Base-by-base conservation (phyloP, 2,888 invertebrate species). In the Ashinkailepas kermadecensis region DNA sequence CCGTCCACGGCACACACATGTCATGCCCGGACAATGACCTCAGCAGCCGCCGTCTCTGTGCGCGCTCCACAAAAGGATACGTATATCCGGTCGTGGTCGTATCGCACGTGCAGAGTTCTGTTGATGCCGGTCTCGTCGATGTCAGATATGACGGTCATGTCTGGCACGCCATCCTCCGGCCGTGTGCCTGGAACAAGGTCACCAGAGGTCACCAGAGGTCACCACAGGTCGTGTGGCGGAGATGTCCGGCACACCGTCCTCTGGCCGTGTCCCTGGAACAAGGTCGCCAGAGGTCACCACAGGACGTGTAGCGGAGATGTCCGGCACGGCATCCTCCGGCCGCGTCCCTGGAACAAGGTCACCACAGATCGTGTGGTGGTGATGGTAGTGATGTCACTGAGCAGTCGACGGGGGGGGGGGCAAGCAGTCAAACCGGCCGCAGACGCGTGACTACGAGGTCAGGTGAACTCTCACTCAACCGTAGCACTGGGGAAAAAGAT, bases 131-230 rank as follows among this genome's bases (percentile, higher is more conserved):
- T 91, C 88, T 96, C 95, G 85, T 95, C 94, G 88, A 96, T 93
- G 89, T 95, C 92, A 85, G 95, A 93, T 89, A 96, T 94, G 87
- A 93, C 90, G 83, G 95, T 95, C 95, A 96, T 95, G 89, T 96
- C 96, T 86, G 94, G 92, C 86, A 95, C 93, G 85, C 95, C 95
- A 88, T 92, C 91, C 87, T 92, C 92, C 59, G 87, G 86, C 80
- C 84, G 83, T 81, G 84, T 84, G 81, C 86, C 86, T 86, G 83
- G 13, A 84, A 84, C 70, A 81, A 67, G 80, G 67, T 80, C 21
- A 81, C 23, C 54, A 21, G 18, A 56, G 64, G 18, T 58, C n/a
- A 18, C 21, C 23, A 74, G 21, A 25, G 70, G 70, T 25, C 39
- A 13, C 39, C 65, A 23, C 10, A 65, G n/a, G n/a, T 65, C n/a